Conservation (phyloP, 2,113 vertebrate species). For the Melanocharis versteri region DNA sequence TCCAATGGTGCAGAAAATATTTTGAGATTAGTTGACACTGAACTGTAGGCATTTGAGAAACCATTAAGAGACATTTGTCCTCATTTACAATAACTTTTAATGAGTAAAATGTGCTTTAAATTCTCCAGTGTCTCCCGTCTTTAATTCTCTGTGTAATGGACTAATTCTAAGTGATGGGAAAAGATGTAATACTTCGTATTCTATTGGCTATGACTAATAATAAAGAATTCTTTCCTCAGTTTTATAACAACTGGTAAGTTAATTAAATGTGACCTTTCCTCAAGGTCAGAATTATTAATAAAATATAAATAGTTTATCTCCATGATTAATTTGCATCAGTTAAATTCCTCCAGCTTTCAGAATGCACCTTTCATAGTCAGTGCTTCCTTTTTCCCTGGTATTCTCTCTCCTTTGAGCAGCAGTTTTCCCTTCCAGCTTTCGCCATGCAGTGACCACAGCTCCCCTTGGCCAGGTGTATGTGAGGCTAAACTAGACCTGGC, state of each 20-base stretch:
- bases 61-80: slow-evolving; percentile 58
- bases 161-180: slow-evolving; percentile 50
- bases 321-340: slow-evolving; percentile 5
- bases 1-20: slow-evolving; percentile 51
- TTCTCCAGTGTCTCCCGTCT: slow-evolving; percentile 49
- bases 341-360: slow-evolving; percentile 15
- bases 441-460: not conserved
- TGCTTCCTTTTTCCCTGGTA: not conserved
- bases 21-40: slow-evolving; percentile 66
- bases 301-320: slow-evolving; percentile 17
- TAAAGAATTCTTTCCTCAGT: slow-evolving; percentile 12
- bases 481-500: not conserved
- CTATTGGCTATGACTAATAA: slow-evolving; percentile 49
- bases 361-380: not conserved
- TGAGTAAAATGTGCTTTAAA: slow-evolving; percentile 69
- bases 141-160: slow-evolving; percentile 63
- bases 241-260: not conserved
- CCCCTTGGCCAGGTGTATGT: not conserved
- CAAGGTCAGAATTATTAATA: slow-evolving; percentile 38
- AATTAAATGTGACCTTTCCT: slow-evolving; percentile 47
- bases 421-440: not conserved
- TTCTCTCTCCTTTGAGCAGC: not conserved
- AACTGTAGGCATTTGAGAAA: slow-evolving; percentile 66
- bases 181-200: slow-evolving; percentile 19
- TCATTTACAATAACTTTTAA: slow-evolving; percentile 71